A percentile compares a stretch with the other conserved stretches of the same genome.
Evolutionary conservation across 2,888 invertebrate genomes (phyloP).

Genomic region (Anagyrus pseudococci): DNA sequence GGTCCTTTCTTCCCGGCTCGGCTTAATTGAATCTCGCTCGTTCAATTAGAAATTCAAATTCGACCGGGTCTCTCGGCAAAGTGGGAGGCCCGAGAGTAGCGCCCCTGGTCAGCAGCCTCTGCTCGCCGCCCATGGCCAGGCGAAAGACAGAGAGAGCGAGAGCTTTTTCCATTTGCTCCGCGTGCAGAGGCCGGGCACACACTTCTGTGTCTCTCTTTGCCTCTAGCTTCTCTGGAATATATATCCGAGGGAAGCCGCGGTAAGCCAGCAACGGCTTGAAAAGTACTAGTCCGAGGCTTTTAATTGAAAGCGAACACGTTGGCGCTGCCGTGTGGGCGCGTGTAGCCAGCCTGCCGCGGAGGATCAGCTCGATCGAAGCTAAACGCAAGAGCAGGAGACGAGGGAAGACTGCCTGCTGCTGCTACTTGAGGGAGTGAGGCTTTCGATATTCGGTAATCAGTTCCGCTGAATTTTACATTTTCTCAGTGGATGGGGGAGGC

Average conservation of each 20-base stretch:
- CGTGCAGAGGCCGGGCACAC: no score
- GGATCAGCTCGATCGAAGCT: background rate
- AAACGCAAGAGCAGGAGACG: no score
- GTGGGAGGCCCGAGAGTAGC: conserved; percentile 6
- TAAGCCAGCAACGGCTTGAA: conserved; percentile 6
- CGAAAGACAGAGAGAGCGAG: no score
- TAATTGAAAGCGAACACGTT: conserved; percentile 42
- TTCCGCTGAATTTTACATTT: conserved; percentile 15
- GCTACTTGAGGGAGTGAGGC: background rate
- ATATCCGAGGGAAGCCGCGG: background rate
- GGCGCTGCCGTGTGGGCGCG: background rate
- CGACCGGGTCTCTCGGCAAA: conserved; percentile 30
- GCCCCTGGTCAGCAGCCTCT: conserved; percentile 38
- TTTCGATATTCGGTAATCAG: conserved; percentile 35
- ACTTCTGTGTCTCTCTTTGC: background rate
- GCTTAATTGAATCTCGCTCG: conserved; percentile 54
- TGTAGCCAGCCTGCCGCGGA: no score
- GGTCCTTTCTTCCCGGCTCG: conserved; percentile 33
- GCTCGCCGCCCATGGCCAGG: no score
- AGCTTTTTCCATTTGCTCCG: conserved; percentile 45
- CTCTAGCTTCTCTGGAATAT: conserved; percentile 4
- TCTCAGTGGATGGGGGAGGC: background rate
- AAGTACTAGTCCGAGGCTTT: conserved; percentile 41
- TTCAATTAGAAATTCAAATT: conserved; percentile 60
- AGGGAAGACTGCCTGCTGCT: no score